A percentile compares a stretch with the other conserved stretches of the same genome.
phyloP scores from a whole-genome alignment of 1,140 invertebrate species.

The Glomeris maerens region DNA sequence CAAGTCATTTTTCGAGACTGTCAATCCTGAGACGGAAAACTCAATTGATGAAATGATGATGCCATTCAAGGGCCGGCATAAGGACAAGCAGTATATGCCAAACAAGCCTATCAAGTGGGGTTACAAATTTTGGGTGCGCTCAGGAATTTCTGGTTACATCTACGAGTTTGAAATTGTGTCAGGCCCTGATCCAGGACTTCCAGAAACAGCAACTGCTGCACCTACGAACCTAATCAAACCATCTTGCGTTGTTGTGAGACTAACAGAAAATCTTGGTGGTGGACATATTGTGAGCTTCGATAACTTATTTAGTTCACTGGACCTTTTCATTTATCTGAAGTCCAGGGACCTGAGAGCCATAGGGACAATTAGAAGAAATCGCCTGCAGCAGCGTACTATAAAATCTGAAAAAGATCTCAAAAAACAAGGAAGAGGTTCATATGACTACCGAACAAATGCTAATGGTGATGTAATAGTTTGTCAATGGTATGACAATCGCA shows the following conservation, averaged over 20 bases:
- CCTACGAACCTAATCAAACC: background rate
- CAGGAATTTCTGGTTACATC: constrained; percentile 1
- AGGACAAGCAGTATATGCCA: constrained; percentile 2
- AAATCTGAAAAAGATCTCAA: background rate
- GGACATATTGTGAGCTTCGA: background rate
- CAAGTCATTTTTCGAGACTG: background rate
- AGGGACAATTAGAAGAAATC: constrained; percentile 5
- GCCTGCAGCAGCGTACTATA: background rate
- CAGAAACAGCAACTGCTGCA: background rate
- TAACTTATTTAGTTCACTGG: background rate
- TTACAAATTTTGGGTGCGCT: background rate
- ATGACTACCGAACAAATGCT: background rate
- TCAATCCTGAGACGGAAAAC: background rate
- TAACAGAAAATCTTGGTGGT: background rate
- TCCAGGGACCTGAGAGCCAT: background rate
- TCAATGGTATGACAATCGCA: background rate
- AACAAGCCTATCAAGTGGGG: constrained; percentile 5
- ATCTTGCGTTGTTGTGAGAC: background rate
- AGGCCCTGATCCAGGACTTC: constrained; percentile 1
- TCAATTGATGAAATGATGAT: constrained; percentile 9
- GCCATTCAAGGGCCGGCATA: background rate
- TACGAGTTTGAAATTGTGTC: background rate
- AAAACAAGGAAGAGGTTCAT: background rate
- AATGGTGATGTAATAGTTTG: background rate
- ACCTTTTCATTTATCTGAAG: background rate